A percentile compares a stretch with the other conserved stretches of the same genome.
Conservation (phyloP, 2,113 vertebrate species). For the Sialia sialis region DNA sequence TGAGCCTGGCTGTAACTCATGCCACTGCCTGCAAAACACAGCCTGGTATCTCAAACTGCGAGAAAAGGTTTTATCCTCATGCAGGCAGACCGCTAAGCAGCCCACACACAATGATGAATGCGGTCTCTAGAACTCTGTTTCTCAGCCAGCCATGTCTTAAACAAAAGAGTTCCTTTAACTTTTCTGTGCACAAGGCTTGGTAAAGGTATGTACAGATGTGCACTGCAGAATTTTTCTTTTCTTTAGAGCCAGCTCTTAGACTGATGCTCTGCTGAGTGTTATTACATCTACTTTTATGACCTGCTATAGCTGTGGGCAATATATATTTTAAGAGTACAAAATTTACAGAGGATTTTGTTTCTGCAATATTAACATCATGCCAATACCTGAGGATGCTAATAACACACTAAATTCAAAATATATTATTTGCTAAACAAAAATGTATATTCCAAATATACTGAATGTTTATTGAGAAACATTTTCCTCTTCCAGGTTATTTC, state of each 20-base stretch:
- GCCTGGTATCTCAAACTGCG: neutral
- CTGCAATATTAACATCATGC: neutral
- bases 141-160: constrained; percentile 16
- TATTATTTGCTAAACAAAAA: constrained; percentile 4
- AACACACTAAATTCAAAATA: constrained; percentile 25
- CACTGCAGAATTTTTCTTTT: neutral
- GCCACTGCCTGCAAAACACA: neutral
- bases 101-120: neutral
- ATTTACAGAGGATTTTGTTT: constrained; percentile 45
- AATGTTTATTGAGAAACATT: neutral
- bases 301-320: constrained; percentile 49
- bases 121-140: neutral
- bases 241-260: constrained; percentile 36
- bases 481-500: neutral
- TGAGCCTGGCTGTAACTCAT: neutral
- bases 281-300: constrained; percentile 41
- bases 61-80: neutral
- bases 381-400: constrained; percentile 26
- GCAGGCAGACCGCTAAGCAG: neutral
- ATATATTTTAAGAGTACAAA: constrained; percentile 40
- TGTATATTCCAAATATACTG: neutral
- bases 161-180: constrained; percentile 12
- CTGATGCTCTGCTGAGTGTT: constrained; percentile 46
- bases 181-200: neutral
- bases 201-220: neutral